Evolutionary conservation across 2,888 invertebrate genomes (phyloP), one percentile per base, ranked within the genome.

Genomic region (Orchesellides sinensis): DNA sequence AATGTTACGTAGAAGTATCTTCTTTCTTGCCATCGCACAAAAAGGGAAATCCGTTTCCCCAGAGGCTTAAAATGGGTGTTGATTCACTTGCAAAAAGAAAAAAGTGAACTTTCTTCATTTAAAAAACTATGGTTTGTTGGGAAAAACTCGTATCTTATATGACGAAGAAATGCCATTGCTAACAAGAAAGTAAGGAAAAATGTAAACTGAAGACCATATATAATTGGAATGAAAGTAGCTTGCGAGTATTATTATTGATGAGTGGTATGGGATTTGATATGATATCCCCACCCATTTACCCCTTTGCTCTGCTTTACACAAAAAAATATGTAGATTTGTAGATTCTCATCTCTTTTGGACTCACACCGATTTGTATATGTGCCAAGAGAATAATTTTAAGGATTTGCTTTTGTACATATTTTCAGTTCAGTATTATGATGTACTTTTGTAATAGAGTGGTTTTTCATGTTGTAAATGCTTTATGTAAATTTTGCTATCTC

Each of bases 41-140:
- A 40, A 19, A 63, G 21, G 17, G 14, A 14, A 8, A 8, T n/a
- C 59, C n/a, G 19, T 63, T 63, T 17, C 63, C 56, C 63, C 40
- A 40, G 63, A 19, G 35, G 63, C 40, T 35, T 63, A 35, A 63
- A 63, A 35, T 63, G 63, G 40, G 63, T 63, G 63, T 40, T 40
- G 63, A 63, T 63, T 63, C 40, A 40, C 40, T 59, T 25, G 25
- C 10, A 29, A 2, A 21, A 63, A 35, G 63, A 21, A 59, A 27
- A 47, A 66, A 66, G 66, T 17, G 27, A 66, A 47, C 12, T 21
- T 66, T 32, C 10, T 45, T 65, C 19, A 40, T 21, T 8, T 5
- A 25, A 65, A 10, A 21, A 23, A 23, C 40, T 19, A 61, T 19
- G 29, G 17, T 54, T 54, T 25, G 29, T 27, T 40, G 35, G 29